Base-by-base conservation (phyloP, 2,888 invertebrate species). In the Cyaniris semiargus region DNA sequence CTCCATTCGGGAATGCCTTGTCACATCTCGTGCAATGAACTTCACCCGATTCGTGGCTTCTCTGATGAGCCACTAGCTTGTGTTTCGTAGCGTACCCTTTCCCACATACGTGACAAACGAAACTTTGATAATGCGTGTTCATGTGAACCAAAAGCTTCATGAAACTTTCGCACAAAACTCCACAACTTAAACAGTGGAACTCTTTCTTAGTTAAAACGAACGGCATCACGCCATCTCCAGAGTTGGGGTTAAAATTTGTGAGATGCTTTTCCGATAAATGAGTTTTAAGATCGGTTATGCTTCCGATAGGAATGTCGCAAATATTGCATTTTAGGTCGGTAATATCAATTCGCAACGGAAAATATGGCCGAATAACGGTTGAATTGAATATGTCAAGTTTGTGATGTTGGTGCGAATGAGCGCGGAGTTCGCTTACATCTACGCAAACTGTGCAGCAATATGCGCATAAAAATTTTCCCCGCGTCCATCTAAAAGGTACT, bases 71-170 rank as follows among this genome's bases (percentile, higher is more conserved):
- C 70, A 88, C 85, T 48, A 94, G 85, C 70, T 92, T 91, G 7
- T 90, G 87, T n/a, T 86, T 86, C 21, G 87, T 87, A 1, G 92
- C 89, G 81, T 88, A 94, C 3, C 89, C 90, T 81, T 94, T 94
- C 0, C 94, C 94, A 78, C 94, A 94, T 1, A 86, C 86, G 48
- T 89, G 84, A 78, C 94, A 94, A 8, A 94, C 88, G 78, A 85
- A 90, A 75, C 88, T 88, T 79, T 88, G 90, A 76, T 91, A 88
- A 83, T 94, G 93, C 77, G 87, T 85, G 81, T 94, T 94, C 87
- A 94, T 93, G 66, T 94, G 90, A 4, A 83, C 81, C 21, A 86
- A 85, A 3, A 92, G 81, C n/a, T 82, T 85, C 84, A 88, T 84
- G 10, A 87, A 86, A 0, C 85, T 83, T 78, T 88, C 86, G 70